phyloP scores from a whole-genome alignment of 2,888 invertebrate genomes.

The Orchesellides sinensis region DNA sequence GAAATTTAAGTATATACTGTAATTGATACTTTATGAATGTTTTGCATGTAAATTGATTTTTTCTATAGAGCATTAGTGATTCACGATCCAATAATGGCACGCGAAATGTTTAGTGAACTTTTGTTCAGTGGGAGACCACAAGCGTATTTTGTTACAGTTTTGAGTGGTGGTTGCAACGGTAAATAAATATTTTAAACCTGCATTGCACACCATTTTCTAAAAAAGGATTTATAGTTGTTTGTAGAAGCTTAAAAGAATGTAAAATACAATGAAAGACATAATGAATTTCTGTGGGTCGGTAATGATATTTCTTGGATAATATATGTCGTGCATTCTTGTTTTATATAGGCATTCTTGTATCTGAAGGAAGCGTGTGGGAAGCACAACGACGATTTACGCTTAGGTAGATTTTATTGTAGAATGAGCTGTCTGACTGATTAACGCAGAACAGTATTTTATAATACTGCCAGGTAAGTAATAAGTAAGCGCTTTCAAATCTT shows the following conservation, averaged over 20 bases:
- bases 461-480: too few species aligned
- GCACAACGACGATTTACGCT: constrained; percentile 43
- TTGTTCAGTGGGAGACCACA: constrained; percentile 49
- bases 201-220: neutral
- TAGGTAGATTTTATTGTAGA: constrained; percentile 5
- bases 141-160: constrained; percentile 33
- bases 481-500: neutral
- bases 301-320: neutral
- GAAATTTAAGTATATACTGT: too few species aligned
- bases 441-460: too few species aligned
- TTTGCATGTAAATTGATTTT: too few species aligned
- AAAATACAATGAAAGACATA: neutral
- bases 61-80: constrained; percentile 18
- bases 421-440: too few species aligned
- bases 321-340: too few species aligned
- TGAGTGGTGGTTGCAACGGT: constrained; percentile 55
- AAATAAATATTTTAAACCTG: neutral
- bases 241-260: neutral
- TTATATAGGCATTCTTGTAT: constrained; percentile 34
- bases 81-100: constrained; percentile 31
- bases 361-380: constrained; percentile 36
- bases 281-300: neutral
- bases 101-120: constrained; percentile 34
- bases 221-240: neutral
- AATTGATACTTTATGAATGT: too few species aligned